Conservation (phyloP, 2,888 invertebrate species). For the Callyntrura sp. region DNA sequence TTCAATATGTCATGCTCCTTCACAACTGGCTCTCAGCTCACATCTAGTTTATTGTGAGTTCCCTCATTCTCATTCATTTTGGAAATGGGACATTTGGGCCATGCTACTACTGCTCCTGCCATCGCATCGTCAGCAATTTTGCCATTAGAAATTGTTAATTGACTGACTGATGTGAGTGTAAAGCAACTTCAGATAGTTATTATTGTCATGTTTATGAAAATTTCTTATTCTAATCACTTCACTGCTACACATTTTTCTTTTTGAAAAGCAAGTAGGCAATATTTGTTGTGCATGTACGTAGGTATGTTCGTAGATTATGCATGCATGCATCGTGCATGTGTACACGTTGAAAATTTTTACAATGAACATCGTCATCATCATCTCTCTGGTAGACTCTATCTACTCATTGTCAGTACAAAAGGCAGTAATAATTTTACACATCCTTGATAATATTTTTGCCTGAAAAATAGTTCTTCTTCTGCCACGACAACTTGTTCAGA, state of each 20-base stretch:
- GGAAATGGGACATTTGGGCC: slow-evolving; percentile 13
- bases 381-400: neutral
- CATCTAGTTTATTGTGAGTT: neutral
- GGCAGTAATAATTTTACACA: slow-evolving; percentile 30
- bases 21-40: no score
- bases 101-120: neutral
- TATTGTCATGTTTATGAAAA: slow-evolving; percentile 34
- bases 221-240: slow-evolving; percentile 28
- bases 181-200: slow-evolving; percentile 16
- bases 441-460: slow-evolving; percentile 37
- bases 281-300: neutral
- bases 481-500: slow-evolving; percentile 24
- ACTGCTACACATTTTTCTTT: neutral
- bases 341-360: slow-evolving; percentile 6
- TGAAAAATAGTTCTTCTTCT: slow-evolving; percentile 22
- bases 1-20: slow-evolving; percentile 15
- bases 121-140: slow-evolving; percentile 11
- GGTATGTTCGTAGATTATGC: neutral
- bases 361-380: neutral
- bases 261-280: no score
- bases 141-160: slow-evolving; percentile 47
- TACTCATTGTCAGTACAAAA: neutral
- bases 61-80: neutral
- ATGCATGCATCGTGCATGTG: neutral
- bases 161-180: slow-evolving; percentile 32